Conservation (phyloP, 2,888 invertebrate genomes). For the Catocala sponsa region DNA sequence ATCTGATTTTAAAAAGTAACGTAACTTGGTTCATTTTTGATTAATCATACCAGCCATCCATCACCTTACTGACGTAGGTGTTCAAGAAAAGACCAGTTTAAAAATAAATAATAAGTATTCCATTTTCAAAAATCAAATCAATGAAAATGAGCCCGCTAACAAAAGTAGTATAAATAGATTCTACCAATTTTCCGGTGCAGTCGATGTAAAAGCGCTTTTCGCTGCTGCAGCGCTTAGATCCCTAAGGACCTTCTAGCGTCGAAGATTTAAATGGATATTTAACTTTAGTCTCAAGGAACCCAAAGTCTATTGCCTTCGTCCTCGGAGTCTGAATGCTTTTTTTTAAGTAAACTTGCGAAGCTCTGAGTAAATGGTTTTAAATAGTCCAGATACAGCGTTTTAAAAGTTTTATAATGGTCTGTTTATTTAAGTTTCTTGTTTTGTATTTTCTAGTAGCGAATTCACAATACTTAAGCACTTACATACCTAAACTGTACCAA, state of each 20-base stretch:
- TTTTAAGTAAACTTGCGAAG: conserved; percentile 74
- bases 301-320: conserved; percentile 82
- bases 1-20: no score
- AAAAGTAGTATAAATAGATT: conserved; percentile 28
- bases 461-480: conserved; percentile 7
- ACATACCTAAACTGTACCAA: no score
- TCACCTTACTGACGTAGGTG: no score
- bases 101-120: no score
- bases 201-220: conserved; percentile 56
- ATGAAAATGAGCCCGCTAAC: conserved; percentile 22
- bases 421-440: conserved; percentile 52
- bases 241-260: conserved; percentile 68
- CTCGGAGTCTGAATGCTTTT: conserved; percentile 67
- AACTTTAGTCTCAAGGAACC: conserved; percentile 85
- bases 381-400: conserved; percentile 67
- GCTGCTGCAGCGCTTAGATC: conserved; percentile 76
- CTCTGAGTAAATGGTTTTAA: conserved; percentile 83
- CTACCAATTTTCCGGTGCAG: conserved; percentile 56
- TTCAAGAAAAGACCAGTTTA: no score
- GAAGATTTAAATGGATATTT: conserved; percentile 88
- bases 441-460: conserved; percentile 26
- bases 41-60: no score
- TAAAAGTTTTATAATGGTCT: conserved; percentile 51
- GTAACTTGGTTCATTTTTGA: no score
- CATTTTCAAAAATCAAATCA: conserved; percentile 3